Conservation (phyloP, 2,888 invertebrate genomes). For the Resseliella maxima region DNA sequence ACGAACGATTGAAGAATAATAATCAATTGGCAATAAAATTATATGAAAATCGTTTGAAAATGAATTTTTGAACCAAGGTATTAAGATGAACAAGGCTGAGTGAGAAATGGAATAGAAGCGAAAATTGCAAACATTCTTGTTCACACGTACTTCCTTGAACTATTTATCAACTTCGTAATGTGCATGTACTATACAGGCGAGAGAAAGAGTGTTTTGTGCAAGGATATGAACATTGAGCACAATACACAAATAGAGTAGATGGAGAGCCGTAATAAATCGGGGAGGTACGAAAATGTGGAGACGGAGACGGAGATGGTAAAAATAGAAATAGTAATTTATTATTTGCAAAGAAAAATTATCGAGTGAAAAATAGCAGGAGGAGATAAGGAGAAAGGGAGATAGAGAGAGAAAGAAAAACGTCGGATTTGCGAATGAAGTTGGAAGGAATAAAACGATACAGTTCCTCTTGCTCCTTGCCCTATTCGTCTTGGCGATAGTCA, state of each 20-base stretch:
- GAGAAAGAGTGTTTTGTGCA: background rate
- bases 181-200: slow-evolving; percentile 14
- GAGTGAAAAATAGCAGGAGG: background rate
- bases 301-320: background rate
- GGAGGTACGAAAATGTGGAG: background rate
- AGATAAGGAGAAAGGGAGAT: background rate
- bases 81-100: background rate
- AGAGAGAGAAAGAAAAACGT: background rate
- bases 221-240: background rate
- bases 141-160: slow-evolving; percentile 43
- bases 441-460: slow-evolving; percentile 2
- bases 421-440: background rate
- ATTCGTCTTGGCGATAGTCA: slow-evolving; percentile 36
- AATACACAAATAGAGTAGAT: slow-evolving; percentile 12
- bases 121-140: slow-evolving; percentile 40
- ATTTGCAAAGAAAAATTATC: background rate
- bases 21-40: slow-evolving; percentile 45
- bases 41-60: slow-evolving; percentile 43
- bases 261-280: slow-evolving; percentile 22
- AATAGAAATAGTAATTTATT: slow-evolving; percentile 48
- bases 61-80: background rate
- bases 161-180: slow-evolving; percentile 50
- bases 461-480: background rate
- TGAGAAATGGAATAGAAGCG: slow-evolving; percentile 1
- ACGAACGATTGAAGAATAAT: slow-evolving; percentile 45